phyloP scores from a whole-genome alignment of 2,797 vertebrate species.

The Thunnus albacares region DNA sequence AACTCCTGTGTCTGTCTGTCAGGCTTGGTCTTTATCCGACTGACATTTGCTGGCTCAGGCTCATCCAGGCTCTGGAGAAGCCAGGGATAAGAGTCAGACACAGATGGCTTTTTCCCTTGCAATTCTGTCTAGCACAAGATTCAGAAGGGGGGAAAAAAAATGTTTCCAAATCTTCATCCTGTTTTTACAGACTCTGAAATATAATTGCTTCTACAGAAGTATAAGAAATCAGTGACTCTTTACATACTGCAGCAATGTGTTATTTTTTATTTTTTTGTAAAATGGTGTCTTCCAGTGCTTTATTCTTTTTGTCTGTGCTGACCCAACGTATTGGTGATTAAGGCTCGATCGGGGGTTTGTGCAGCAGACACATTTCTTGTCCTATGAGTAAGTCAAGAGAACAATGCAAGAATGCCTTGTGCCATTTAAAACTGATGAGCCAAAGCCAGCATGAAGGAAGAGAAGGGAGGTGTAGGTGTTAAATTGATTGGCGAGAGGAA shows the following conservation, averaged over 20 bases:
- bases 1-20: conserved; percentile 83
- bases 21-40: conserved; percentile 82
- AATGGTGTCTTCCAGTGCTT: conserved; percentile 14
- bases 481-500: conserved; percentile 82
- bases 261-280: conserved; percentile 40
- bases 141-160: conserved; percentile 45
- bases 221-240: conserved; percentile 30
- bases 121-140: conserved; percentile 71
- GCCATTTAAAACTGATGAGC: conserved; percentile 80
- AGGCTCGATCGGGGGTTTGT: conserved; percentile 62
- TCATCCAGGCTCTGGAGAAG: conserved; percentile 79
- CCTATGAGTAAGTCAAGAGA: conserved; percentile 75
- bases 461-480: conserved; percentile 81
- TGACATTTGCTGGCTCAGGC: conserved; percentile 86
- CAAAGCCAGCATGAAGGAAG: conserved; percentile 71
- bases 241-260: conserved; percentile 23
- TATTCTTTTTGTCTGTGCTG: conserved; percentile 37
- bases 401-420: conserved; percentile 73
- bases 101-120: conserved; percentile 79
- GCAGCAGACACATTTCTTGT: conserved; percentile 66
- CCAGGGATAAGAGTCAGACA: conserved; percentile 82
- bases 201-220: conserved; percentile 62
- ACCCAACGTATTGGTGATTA: conserved; percentile 70
- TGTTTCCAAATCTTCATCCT: conserved; percentile 73
- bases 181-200: conserved; percentile 76